phyloP scores from a whole-genome alignment of 2,888 invertebrate genomes.

The Prosapia bicincta region DNA sequence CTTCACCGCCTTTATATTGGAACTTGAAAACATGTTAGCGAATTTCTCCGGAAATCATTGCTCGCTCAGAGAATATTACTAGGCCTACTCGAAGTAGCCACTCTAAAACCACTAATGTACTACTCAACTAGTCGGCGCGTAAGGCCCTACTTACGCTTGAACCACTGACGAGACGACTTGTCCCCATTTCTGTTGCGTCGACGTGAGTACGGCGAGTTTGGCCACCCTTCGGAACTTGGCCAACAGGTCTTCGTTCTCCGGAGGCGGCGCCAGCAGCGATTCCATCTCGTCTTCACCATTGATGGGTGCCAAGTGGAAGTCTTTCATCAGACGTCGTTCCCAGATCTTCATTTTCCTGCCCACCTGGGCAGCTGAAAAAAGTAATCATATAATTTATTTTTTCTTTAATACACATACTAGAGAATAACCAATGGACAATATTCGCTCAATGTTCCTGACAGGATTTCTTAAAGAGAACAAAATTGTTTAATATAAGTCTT shows the following conservation, averaged over 20 bases:
- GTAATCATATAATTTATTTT: neutral
- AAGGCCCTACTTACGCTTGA: slow-evolving; percentile 53
- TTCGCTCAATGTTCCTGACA: no score
- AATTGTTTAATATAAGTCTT: no score
- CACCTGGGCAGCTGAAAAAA: slow-evolving; percentile 48
- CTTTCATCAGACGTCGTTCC: slow-evolving; percentile 85
- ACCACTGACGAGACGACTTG: slow-evolving; percentile 62
- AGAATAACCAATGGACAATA: slow-evolving; percentile 12
- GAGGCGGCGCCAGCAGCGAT: slow-evolving; percentile 40
- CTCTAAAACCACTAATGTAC: no score
- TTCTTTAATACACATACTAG: slow-evolving; percentile 4
- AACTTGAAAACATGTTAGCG: no score
- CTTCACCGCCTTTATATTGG: no score
- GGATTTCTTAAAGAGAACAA: no score
- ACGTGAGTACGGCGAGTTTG: slow-evolving; percentile 65
- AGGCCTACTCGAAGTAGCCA: no score
- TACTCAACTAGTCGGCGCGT: no score
- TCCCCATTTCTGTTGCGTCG: slow-evolving; percentile 70
- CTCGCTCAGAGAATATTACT: no score
- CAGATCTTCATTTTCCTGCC: slow-evolving; percentile 74
- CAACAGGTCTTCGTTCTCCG: slow-evolving; percentile 58
- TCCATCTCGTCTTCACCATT: slow-evolving; percentile 57
- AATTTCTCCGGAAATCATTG: no score
- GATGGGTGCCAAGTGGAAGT: slow-evolving; percentile 80
- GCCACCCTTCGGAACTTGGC: slow-evolving; percentile 72